Evolutionary conservation across 2,888 invertebrate species (phyloP).

Genomic region (Pachliopta kotzebuea): DNA sequence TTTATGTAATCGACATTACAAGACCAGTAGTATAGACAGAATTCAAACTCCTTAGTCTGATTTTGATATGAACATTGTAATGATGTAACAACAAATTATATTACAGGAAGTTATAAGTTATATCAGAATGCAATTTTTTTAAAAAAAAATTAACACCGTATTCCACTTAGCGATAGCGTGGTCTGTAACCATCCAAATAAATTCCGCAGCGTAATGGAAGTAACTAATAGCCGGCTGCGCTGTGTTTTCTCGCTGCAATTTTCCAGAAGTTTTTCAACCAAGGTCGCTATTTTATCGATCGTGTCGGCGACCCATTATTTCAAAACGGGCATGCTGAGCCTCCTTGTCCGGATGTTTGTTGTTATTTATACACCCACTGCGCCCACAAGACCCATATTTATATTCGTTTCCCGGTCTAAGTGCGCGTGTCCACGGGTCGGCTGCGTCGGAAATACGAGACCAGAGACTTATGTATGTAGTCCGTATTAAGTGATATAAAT

Average conservation of each 20-base stretch:
- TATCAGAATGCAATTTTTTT: background rate
- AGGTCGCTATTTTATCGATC: constrained; percentile 27
- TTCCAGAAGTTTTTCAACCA: constrained; percentile 27
- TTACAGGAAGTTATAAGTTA: background rate
- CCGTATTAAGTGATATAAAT: constrained; percentile 19
- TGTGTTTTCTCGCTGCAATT: constrained; percentile 15
- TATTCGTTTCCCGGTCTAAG: constrained; percentile 21
- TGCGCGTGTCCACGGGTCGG: constrained; percentile 14
- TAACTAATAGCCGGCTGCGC: background rate
- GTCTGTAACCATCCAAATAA: constrained; percentile 15
- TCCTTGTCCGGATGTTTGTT: constrained; percentile 25
- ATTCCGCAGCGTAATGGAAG: constrained; percentile 14
- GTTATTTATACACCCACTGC: constrained; percentile 30
- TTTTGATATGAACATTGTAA: too few relatives aligned
- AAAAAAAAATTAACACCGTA: background rate
- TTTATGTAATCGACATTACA: too few relatives aligned
- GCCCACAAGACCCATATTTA: constrained; percentile 16
- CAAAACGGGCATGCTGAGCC: constrained; percentile 33
- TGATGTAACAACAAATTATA: background rate
- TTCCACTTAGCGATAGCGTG: constrained; percentile 5
- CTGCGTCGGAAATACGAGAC: constrained; percentile 15
- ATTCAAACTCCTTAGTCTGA: too few relatives aligned
- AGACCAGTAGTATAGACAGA: too few relatives aligned
- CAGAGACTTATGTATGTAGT: constrained; percentile 17
- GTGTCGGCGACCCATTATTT: constrained; percentile 31